Evolutionary conservation across 1,140 invertebrate genomes (phyloP).

Genomic region (Lepidurus apus): DNA sequence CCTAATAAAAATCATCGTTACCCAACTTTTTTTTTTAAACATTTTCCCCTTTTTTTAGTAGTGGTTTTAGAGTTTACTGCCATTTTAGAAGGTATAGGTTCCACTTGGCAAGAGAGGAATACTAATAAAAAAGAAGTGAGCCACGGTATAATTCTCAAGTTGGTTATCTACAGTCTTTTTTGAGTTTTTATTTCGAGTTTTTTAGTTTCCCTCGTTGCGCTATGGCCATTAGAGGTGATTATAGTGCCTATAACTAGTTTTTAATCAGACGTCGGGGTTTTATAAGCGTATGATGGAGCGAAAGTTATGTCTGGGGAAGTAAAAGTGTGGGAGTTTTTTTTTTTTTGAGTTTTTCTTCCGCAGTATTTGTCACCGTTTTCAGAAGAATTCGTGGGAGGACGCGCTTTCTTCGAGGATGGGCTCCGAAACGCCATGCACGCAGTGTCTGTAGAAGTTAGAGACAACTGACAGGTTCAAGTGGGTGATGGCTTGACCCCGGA

Average conservation of each 20-base stretch:
- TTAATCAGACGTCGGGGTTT: too few relatives aligned
- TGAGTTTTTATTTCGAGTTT: background rate
- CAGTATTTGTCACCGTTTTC: background rate
- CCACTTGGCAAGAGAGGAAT: background rate
- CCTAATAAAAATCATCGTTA: constrained; percentile 19
- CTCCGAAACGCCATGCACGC: background rate
- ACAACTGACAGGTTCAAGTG: constrained; percentile 10
- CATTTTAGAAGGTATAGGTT: constrained; percentile 11
- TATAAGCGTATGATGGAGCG: background rate
- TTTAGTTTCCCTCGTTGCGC: background rate
- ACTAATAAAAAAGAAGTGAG: background rate
- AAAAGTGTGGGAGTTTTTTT: background rate
- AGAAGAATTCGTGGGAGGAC: background rate
- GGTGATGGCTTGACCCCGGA: constrained; percentile 10
- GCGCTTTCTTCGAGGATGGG: too few relatives aligned
- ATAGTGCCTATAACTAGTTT: background rate
- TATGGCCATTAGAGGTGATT: background rate
- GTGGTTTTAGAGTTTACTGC: background rate
- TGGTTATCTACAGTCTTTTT: background rate
- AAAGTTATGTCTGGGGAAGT: background rate
- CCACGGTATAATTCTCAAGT: background rate
- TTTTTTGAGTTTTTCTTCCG: background rate
- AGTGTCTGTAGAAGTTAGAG: background rate
- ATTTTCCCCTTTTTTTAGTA: background rate
- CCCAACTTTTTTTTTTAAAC: too few relatives aligned